Conservation (phyloP, 2,888 invertebrate genomes). For the Enoplolaimus lenunculus region DNA sequence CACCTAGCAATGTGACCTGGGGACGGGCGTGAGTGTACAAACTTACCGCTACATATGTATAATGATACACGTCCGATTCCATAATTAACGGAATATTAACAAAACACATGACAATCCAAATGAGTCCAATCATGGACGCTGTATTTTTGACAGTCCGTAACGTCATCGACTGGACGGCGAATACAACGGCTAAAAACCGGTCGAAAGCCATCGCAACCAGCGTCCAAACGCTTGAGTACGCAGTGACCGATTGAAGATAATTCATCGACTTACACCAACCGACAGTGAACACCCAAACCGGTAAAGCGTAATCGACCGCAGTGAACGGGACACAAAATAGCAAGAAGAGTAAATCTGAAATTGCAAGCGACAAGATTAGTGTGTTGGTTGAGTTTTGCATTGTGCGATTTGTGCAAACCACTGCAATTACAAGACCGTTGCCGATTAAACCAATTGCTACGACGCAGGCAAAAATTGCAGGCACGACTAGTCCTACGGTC, state of each 20-base stretch:
- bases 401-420: conserved; percentile 70
- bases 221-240: conserved; percentile 81
- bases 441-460: conserved; percentile 74
- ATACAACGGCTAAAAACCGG: conserved; percentile 75
- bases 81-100: conserved; percentile 40
- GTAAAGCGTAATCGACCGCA: conserved; percentile 70
- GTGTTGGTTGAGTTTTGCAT: conserved; percentile 87
- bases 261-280: conserved; percentile 77
- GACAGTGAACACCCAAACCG: conserved; percentile 77
- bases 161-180: conserved; percentile 73
- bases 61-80: conserved; percentile 29
- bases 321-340: conserved; percentile 87
- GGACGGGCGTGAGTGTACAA: no score
- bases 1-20: no score
- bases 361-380: conserved; percentile 54
- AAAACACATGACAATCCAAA: conserved; percentile 58
- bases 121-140: conserved; percentile 55
- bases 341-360: conserved; percentile 69
- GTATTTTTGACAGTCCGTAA: conserved; percentile 67
- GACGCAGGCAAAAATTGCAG: conserved; percentile 60
- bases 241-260: conserved; percentile 70
- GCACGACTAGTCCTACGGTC: conserved; percentile 27
- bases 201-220: conserved; percentile 83
- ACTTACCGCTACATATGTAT: conserved; percentile 22
- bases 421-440: conserved; percentile 71